These are phyloP conservation scores for Cheilinus undulatus DNA, from an alignment of 2,113 vertebrate species.

Conservation along the genomic window DNA sequence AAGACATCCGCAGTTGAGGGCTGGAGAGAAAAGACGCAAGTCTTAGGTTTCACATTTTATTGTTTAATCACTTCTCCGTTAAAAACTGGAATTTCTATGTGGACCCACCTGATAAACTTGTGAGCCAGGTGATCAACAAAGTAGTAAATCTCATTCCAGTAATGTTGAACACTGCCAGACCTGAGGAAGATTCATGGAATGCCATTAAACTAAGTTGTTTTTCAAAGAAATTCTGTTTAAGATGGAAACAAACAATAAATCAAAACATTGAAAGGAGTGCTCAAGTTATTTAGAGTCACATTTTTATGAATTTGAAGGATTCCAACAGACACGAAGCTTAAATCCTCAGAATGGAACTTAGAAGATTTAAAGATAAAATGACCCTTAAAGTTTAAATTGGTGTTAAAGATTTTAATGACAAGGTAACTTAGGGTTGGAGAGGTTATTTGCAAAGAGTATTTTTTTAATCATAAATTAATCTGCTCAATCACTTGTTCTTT, in stretches of 20 bases:
- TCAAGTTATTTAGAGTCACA: neutral
- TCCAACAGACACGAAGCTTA: neutral
- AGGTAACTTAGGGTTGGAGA: neutral
- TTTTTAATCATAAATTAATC: neutral
- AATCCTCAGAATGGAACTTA: neutral
- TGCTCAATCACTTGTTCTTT: neutral
- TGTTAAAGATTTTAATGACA: neutral
- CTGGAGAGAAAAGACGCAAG: conserved; percentile 69
- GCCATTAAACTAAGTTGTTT: neutral
- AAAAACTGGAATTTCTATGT: neutral
- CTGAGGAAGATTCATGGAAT: conserved; percentile 70
- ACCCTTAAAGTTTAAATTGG: neutral
- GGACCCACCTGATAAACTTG: conserved; percentile 93
- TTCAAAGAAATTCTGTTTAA: neutral
- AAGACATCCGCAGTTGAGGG: conserved; percentile 98
- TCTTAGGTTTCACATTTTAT: neutral
- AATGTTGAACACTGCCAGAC: conserved; percentile 95
- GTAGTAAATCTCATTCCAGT: conserved; percentile 98
- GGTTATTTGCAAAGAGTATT: neutral
- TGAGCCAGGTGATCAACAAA: conserved; percentile 96
- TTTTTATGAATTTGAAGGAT: neutral
- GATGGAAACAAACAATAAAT: neutral
- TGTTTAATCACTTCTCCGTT: neutral
- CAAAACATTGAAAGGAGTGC: neutral
- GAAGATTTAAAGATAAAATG: neutral